phyloP scores from a whole-genome alignment of 2,113 vertebrate genomes.

The Erythrocercus mccallii region DNA sequence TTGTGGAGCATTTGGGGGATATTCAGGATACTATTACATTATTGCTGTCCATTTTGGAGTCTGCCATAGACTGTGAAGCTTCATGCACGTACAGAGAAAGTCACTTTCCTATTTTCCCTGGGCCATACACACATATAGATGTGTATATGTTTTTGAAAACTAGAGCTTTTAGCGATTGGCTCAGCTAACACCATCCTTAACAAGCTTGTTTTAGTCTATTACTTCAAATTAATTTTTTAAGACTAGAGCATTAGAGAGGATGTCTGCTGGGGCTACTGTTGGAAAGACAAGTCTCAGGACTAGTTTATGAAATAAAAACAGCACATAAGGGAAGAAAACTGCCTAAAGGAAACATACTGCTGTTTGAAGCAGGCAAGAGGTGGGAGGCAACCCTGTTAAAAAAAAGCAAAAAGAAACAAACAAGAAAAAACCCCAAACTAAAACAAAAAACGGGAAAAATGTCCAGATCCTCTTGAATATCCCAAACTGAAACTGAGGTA shows the following conservation, averaged over 20 bases:
- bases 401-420: background rate
- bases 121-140: background rate
- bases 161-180: background rate
- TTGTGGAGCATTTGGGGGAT: background rate
- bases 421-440: background rate
- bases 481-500: background rate
- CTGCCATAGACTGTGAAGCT: background rate
- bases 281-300: constrained; percentile 32
- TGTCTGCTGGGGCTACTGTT: constrained; percentile 29
- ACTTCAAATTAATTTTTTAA: constrained; percentile 65
- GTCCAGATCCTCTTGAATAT: background rate
- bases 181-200: constrained; percentile 21
- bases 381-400: background rate
- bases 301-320: constrained; percentile 39
- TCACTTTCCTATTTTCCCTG: background rate
- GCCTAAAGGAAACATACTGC: constrained; percentile 48
- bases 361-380: background rate
- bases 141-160: background rate
- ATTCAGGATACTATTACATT: background rate
- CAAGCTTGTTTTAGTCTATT: constrained; percentile 53
- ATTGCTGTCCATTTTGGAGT: background rate
- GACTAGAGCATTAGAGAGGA: constrained; percentile 22
- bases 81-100: background rate
- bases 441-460: background rate
- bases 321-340: constrained; percentile 45